phyloP scores from a whole-genome alignment of 2,888 invertebrate species.

The Drosophila greeni region DNA sequence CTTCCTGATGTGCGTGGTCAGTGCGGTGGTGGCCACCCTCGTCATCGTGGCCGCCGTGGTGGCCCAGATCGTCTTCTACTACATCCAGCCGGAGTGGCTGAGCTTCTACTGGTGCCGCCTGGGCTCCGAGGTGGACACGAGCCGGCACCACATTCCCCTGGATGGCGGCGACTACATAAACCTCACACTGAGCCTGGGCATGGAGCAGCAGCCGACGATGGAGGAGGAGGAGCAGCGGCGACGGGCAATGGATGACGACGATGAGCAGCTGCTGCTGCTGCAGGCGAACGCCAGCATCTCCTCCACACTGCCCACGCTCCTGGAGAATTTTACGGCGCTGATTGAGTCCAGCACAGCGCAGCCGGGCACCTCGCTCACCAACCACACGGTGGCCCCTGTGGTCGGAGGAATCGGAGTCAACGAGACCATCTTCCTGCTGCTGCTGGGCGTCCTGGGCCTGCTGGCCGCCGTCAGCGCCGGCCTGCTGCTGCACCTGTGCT shows the following conservation, averaged over 20 bases:
- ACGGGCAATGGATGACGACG: constrained; percentile 25
- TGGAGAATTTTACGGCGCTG: constrained; percentile 62
- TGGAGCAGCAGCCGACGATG: constrained; percentile 42
- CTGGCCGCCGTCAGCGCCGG: constrained; percentile 88
- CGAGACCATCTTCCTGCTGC: constrained; percentile 82
- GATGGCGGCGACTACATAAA: constrained; percentile 58
- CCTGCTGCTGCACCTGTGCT: constrained; percentile 89
- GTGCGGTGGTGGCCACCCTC: constrained; percentile 86
- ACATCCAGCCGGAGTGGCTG: constrained; percentile 81
- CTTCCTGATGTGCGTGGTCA: constrained; percentile 89
- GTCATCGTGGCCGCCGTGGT: constrained; percentile 85
- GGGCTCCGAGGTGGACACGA: constrained; percentile 47
- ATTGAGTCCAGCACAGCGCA: constrained; percentile 39
- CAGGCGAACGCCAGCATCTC: constrained; percentile 44
- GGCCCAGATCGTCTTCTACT: constrained; percentile 84
- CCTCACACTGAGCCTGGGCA: constrained; percentile 58
- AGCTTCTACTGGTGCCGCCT: constrained; percentile 78
- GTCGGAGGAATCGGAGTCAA: constrained; percentile 78
- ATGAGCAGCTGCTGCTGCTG: constrained; percentile 1
- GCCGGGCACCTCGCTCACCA: constrained; percentile 21
- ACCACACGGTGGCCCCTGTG: constrained; percentile 44
- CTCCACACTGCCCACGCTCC: constrained; percentile 54
- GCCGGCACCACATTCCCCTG: constrained; percentile 13
- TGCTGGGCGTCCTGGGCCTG: constrained; percentile 83
- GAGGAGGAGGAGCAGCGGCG: constrained; percentile 19